Evolutionary conservation across 2,797 vertebrate genomes (phyloP).

Genomic region (Peromyscus melanophrys): DNA sequence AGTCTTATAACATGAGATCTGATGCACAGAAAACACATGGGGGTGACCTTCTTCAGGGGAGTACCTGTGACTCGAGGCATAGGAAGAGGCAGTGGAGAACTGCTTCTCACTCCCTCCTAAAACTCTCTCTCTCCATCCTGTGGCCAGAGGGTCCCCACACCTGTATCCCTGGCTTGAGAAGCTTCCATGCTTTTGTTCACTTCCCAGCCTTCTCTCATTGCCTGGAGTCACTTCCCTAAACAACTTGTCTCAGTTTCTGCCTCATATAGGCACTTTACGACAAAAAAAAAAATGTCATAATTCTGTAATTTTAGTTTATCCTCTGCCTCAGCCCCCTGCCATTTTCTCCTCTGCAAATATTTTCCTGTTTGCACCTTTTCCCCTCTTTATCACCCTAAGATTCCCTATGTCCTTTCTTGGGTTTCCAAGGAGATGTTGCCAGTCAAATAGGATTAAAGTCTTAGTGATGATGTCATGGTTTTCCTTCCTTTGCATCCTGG

Average conservation of each 20-base stretch:
- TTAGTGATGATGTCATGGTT: not conserved
- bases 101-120: no score
- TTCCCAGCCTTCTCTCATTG: not conserved
- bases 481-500: not conserved
- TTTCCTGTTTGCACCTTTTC: not conserved
- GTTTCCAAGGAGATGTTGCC: not conserved
- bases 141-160: not conserved
- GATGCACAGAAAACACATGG: not conserved
- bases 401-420: not conserved
- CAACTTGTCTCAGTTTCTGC: not conserved
- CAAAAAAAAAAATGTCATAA: not conserved
- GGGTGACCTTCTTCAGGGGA: no score
- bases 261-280: not conserved
- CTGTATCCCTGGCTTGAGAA: not conserved
- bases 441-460: not conserved
- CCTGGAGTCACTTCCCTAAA: not conserved
- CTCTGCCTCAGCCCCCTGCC: no score
- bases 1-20: not conserved
- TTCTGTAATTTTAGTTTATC: not conserved
- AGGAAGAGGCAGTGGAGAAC: not conserved
- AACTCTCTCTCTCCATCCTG: not conserved
- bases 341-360: not conserved
- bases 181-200: not conserved
- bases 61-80: rapidly evolving
- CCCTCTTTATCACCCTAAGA: not conserved